Evolutionary conservation across 2,888 invertebrate genomes (phyloP), one percentile per base, ranked within the genome.

Genomic region (Yponomeuta malinellus): DNA sequence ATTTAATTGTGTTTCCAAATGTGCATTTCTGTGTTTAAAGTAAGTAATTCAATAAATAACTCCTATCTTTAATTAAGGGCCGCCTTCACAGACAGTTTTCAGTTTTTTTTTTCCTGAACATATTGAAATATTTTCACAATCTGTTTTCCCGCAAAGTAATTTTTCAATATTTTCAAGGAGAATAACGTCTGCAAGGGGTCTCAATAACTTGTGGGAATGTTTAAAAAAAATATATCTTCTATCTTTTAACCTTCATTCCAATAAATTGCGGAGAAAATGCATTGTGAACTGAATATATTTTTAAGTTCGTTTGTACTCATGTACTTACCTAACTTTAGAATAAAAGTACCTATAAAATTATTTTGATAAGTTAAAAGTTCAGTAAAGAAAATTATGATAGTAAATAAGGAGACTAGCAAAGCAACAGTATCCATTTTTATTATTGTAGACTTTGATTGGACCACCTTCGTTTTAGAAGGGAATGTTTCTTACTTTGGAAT

Each of bases 1-100:
- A 59, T 15, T 59, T 43, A 43, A 66, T 43, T 76, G 77, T 78
- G 77, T 77, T 76, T 23, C 10, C 31, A 77, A 80, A 78, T 72
- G 76, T 83, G 84, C 83, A 83, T 84, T 83, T 83, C 79, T 80
- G 77, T 75, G 74, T 33, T 70, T 71, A 43, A 72, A 69, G 64
- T 43, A 59, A 59, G 52, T 8, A 43, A 43, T 43, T 43, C 43
- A 8, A 8, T 8, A 43, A 6, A 43, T 8, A 43, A 43, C 43
- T 43, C 6, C 43, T 43, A 33, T 33, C 2, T 5, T 23, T 23
- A 23, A 2, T 23, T 23, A 23, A 2, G 33, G 33, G 33, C 33
- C 43, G 0, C 37, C 37, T 37, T 43, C 6, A 43, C 43, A 43
- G 43, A 33, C 5, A 33, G 10, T 52, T 52, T 12, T 52, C 52